phyloP scores from a whole-genome alignment of 2,888 invertebrate genomes.

The Megaustenia siamemsis region DNA sequence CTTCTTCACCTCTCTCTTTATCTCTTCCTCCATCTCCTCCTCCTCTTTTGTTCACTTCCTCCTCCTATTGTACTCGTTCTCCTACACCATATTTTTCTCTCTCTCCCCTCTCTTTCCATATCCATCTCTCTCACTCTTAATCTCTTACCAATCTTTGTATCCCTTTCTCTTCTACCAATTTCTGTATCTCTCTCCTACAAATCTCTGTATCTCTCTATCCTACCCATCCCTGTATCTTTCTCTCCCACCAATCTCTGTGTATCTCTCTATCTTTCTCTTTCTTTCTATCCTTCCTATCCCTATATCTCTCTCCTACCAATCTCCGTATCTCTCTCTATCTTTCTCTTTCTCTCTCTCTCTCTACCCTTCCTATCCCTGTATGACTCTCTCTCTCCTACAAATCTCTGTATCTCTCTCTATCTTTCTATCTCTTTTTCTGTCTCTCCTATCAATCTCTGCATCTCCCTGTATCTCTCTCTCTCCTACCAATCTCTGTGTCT shows the following conservation, averaged over 20 bases:
- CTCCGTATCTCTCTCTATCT: not conserved
- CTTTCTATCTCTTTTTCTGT: not conserved
- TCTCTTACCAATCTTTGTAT: not conserved
- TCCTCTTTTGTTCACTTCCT: not conserved
- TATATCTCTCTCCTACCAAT: not conserved
- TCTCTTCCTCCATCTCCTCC: not conserved
- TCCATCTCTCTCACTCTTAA: not conserved
- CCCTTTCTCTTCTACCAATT: not conserved
- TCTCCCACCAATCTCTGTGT: not conserved
- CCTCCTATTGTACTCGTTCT: not conserved
- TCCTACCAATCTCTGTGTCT: not conserved
- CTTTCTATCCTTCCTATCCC: not conserved
- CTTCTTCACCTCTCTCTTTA: not conserved
- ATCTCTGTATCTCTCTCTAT: not conserved
- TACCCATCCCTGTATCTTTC: not conserved
- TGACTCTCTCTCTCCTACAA: not conserved
- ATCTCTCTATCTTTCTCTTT: slow-evolving; percentile 4
- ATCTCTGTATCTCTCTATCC: not conserved
- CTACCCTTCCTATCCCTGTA: not conserved
- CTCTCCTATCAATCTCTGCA: not conserved
- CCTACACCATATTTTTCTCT: not conserved
- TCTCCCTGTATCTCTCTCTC: not conserved
- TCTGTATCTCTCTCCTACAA: not conserved
- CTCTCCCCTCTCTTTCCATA: not conserved
- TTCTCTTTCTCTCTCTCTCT: not conserved